A percentile compares a stretch with the other conserved stretches of the same genome.
Evolutionary conservation across 2,888 invertebrate species (phyloP).

Genomic region (Epinotia ramella): DNA sequence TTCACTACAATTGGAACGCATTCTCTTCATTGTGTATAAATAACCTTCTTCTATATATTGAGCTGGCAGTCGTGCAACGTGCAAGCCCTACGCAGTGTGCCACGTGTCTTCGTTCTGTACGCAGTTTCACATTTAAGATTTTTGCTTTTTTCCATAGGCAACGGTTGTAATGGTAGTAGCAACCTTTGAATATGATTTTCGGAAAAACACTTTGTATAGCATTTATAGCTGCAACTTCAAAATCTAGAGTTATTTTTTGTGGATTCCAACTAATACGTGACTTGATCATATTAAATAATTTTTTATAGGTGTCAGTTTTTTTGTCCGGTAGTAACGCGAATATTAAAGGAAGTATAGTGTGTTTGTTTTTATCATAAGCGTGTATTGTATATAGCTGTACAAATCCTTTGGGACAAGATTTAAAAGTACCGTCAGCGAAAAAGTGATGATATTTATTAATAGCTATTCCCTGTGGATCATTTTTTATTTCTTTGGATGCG

Average conservation of each 20-base stretch:
- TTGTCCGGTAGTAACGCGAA: slow-evolving; percentile 11
- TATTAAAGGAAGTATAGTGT: slow-evolving; percentile 16
- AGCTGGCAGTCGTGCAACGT: slow-evolving; percentile 26
- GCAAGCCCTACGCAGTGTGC: slow-evolving; percentile 33
- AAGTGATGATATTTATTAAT: slow-evolving; percentile 21
- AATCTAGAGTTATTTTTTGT: slow-evolving; percentile 35
- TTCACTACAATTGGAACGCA: slow-evolving; percentile 11
- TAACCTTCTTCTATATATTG: slow-evolving; percentile 24
- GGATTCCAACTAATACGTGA: slow-evolving; percentile 23
- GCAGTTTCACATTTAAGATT: slow-evolving; percentile 19
- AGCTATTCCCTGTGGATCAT: slow-evolving; percentile 8
- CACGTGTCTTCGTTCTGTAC: slow-evolving; percentile 31
- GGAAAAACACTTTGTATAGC: slow-evolving; percentile 24
- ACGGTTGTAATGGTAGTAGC: slow-evolving; percentile 35
- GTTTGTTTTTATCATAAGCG: slow-evolving; percentile 17
- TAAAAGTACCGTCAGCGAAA: slow-evolving; percentile 25
- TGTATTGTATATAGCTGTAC: slow-evolving; percentile 15
- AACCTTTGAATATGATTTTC: slow-evolving; percentile 29
- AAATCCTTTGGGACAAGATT: slow-evolving; percentile 23
- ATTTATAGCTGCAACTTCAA: slow-evolving; percentile 36
- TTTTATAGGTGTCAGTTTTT: slow-evolving; percentile 13
- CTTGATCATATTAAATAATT: slow-evolving; percentile 18
- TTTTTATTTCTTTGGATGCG: slow-evolving; percentile 18
- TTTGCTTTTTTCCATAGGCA: slow-evolving; percentile 36
- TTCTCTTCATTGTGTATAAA: slow-evolving; percentile 7